Conservation (phyloP, 1,140 invertebrate species). For the Artemia franciscana region DNA sequence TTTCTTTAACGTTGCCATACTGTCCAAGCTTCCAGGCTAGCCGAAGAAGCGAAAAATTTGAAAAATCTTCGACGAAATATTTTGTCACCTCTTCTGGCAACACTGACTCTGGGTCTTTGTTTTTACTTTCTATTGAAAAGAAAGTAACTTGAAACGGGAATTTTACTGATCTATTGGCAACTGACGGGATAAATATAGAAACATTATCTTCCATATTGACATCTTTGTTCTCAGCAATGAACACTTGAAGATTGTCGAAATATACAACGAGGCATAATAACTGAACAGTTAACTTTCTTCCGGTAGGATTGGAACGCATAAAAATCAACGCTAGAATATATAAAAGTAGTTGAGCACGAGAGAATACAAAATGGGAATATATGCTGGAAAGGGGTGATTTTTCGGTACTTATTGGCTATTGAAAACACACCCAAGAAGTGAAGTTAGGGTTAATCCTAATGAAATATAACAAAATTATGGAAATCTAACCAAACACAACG, state of each 20-base stretch:
- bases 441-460: background rate
- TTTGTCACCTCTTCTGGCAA: background rate
- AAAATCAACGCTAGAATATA: background rate
- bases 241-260: background rate
- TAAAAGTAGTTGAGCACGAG: too few species aligned
- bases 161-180: background rate
- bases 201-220: background rate
- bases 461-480: background rate
- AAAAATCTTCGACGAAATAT: background rate
- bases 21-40: background rate
- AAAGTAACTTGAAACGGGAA: background rate
- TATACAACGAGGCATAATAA: background rate
- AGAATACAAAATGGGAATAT: too few species aligned
- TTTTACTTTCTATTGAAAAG: background rate
- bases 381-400: too few species aligned
- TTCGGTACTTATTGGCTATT: background rate
- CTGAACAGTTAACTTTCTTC: background rate
- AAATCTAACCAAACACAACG: background rate
- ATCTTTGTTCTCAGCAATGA: background rate
- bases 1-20: background rate
- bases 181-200: background rate
- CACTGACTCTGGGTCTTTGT: background rate
- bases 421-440: background rate
- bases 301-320: background rate
- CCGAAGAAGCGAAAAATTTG: background rate